phyloP scores from a whole-genome alignment of 2,797 vertebrate genomes.

The Poecilia wingei region DNA sequence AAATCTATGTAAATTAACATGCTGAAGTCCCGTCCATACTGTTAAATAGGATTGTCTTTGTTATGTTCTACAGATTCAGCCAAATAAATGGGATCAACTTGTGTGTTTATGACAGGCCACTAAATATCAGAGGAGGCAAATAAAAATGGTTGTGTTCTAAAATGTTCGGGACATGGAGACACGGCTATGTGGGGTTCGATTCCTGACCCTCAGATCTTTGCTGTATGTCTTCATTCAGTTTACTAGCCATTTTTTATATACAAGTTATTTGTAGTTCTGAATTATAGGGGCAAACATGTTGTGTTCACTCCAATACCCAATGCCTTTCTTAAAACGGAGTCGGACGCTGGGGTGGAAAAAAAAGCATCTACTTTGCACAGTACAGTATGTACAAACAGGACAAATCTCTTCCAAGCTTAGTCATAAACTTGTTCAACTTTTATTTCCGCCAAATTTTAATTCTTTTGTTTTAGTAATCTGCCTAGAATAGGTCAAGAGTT shows the following conservation, averaged over 20 bases:
- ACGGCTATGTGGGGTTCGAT: not conserved
- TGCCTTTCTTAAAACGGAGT: not conserved
- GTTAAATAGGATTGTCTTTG: not conserved
- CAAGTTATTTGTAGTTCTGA: not conserved
- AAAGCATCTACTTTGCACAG: not conserved
- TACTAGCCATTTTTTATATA: not conserved
- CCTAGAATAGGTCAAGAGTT: constrained; percentile 13
- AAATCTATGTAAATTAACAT: too few species aligned
- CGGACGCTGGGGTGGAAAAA: not conserved
- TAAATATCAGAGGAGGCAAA: not conserved
- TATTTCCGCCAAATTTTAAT: not conserved
- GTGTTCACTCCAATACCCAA: not conserved
- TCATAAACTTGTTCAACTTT: not conserved
- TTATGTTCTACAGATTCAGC: not conserved
- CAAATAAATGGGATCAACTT: not conserved
- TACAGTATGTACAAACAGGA: not conserved
- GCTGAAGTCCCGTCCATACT: not conserved
- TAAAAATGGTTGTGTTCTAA: not conserved
- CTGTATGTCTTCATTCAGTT: not conserved
- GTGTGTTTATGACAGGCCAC: not conserved
- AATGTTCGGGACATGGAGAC: not conserved
- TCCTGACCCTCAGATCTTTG: not conserved
- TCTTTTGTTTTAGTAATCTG: constrained; percentile 18
- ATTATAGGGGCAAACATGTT: not conserved
- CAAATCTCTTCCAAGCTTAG: not conserved